Conservation (phyloP, 2,113 vertebrate genomes). For the Heterotis niloticus region DNA sequence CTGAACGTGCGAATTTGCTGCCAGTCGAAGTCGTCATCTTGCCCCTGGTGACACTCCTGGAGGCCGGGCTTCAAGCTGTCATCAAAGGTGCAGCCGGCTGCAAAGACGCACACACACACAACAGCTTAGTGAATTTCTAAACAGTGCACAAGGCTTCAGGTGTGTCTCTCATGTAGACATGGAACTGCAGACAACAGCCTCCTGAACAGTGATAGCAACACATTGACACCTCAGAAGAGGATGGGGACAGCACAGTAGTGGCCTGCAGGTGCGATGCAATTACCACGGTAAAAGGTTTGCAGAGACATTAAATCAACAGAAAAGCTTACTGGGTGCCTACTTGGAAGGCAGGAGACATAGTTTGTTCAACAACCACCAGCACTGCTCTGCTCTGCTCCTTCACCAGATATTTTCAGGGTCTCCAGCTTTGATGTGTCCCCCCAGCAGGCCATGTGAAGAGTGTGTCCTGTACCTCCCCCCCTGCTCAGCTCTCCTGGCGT, state of each 20-base stretch:
- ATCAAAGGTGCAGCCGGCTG: slow-evolving; percentile 89
- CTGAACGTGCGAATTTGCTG: slow-evolving; percentile 76
- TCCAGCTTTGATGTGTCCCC: slow-evolving; percentile 21
- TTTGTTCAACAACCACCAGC: slow-evolving; percentile 44
- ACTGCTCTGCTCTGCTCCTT: slow-evolving; percentile 22
- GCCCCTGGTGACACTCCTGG: slow-evolving; percentile 84
- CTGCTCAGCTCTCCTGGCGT: not conserved
- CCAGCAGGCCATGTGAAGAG: not conserved
- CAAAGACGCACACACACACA: slow-evolving; percentile 6
- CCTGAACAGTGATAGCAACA: too few species aligned
- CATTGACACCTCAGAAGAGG: too few species aligned
- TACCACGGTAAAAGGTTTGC: slow-evolving; percentile 32
- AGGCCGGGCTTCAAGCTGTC: slow-evolving; percentile 73
- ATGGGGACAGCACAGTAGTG: too few species aligned
- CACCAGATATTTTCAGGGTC: slow-evolving; percentile 16
- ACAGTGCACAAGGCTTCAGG: too few species aligned
- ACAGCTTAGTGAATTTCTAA: too few species aligned
- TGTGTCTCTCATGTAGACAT: too few species aligned
- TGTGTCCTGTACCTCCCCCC: not conserved
- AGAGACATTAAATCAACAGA: slow-evolving; percentile 41
- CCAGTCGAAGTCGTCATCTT: slow-evolving; percentile 91
- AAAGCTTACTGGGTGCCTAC: slow-evolving; percentile 22
- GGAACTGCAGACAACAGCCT: too few species aligned
- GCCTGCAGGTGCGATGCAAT: not conserved
- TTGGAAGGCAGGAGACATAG: slow-evolving; percentile 48